Evolutionary conservation across 2,888 invertebrate genomes (phyloP).

Genomic region (Unio pictorum): DNA sequence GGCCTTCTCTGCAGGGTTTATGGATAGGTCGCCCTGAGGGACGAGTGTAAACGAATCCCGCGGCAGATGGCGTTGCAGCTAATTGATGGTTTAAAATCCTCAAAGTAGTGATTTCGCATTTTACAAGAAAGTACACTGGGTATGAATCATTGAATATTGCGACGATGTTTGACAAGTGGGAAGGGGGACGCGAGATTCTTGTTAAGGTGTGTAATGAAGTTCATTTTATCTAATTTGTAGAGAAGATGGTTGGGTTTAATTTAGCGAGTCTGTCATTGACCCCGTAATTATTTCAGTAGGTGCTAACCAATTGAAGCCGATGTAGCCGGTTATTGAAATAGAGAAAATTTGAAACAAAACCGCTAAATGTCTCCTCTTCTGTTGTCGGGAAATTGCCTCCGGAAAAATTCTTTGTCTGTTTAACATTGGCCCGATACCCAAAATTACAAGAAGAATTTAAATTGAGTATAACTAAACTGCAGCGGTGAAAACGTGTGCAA

Average conservation of each 20-base stretch:
- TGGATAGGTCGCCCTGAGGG: conserved; percentile 33
- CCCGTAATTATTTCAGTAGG: no score
- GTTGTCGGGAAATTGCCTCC: no score
- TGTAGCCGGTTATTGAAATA: no score
- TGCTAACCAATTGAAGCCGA: no score
- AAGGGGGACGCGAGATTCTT: conserved; percentile 32
- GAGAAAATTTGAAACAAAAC: no score
- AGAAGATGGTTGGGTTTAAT: conserved; percentile 29
- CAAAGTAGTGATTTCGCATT: conserved; percentile 15
- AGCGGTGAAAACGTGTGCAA: no score
- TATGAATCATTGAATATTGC: conserved; percentile 34
- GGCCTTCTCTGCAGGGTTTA: conserved; percentile 12
- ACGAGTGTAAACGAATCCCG: conserved; percentile 14
- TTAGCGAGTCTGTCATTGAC: conserved; percentile 10
- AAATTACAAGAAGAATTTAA: no score
- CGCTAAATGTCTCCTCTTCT: no score
- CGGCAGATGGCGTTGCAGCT: conserved; percentile 32
- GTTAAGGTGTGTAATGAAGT: conserved; percentile 22
- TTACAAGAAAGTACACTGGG: conserved; percentile 19
- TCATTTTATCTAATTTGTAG: conserved; percentile 39
- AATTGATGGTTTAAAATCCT: conserved; percentile 27
- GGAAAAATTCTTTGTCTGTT: no score
- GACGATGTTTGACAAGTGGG: conserved; percentile 30
- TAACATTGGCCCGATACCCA: no score
- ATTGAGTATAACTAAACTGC: no score